A percentile compares a stretch with the other conserved stretches of the same genome.
Evolutionary conservation across 2,797 vertebrate species (phyloP).

Genomic region (Falco cherrug): DNA sequence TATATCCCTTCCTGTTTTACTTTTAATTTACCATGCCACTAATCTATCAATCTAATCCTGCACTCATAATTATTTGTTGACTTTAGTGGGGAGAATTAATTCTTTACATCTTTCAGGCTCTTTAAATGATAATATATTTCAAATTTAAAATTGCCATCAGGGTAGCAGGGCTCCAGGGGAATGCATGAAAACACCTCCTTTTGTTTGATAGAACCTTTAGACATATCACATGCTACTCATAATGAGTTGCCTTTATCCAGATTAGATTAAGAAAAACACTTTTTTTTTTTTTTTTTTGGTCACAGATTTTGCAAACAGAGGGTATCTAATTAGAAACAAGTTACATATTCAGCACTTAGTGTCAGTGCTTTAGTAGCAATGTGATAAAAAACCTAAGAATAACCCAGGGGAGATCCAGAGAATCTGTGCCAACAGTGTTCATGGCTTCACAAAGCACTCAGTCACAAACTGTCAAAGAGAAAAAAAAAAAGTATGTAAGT

Average conservation of each 20-base stretch:
- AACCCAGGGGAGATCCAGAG: constrained; percentile 50
- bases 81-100: constrained; percentile 66
- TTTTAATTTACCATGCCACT: constrained; percentile 66
- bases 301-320: constrained; percentile 58
- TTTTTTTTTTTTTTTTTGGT: constrained; percentile 30
- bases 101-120: constrained; percentile 60
- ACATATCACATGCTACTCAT: constrained; percentile 47
- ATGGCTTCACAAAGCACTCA: not conserved
- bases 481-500: not conserved
- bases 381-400: constrained; percentile 59
- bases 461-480: constrained; percentile 21
- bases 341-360: constrained; percentile 58
- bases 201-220: constrained; percentile 67
- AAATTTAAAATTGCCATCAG: constrained; percentile 65
- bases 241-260: constrained; percentile 56
- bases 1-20: constrained; percentile 43
- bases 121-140: constrained; percentile 72
- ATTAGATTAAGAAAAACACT: constrained; percentile 58
- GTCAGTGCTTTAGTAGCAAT: constrained; percentile 37
- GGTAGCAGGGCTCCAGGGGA: constrained; percentile 46
- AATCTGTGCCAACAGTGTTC: constrained; percentile 23
- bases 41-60: constrained; percentile 67
- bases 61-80: constrained; percentile 68
- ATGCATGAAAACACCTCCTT: constrained; percentile 67
- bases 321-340: constrained; percentile 67